Evolutionary conservation across 2,113 vertebrate genomes (phyloP).

Genomic region (Poeciliopsis occidentalis): DNA sequence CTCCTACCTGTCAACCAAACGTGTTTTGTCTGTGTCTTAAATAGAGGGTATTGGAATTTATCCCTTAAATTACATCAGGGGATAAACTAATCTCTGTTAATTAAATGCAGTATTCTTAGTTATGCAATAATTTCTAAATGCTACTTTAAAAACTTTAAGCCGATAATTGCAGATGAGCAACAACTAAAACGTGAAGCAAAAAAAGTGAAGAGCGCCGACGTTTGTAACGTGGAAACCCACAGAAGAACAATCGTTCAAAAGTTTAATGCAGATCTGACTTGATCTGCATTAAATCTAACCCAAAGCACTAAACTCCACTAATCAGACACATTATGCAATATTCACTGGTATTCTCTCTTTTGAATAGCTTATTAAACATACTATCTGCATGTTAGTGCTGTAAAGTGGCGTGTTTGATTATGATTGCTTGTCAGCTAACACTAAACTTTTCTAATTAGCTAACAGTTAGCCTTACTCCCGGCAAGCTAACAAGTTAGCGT

Average conservation of each 20-base stretch:
- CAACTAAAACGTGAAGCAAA: not conserved
- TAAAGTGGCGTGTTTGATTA: not conserved
- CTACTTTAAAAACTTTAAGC: not conserved
- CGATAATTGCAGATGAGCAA: not conserved
- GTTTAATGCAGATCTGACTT: not conserved
- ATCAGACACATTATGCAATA: not conserved
- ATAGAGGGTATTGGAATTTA: too few relatives aligned
- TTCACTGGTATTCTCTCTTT: not conserved
- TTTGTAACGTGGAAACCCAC: not conserved
- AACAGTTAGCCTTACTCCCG: constrained; percentile 7
- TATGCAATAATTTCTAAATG: not conserved
- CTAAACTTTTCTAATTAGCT: constrained; percentile 13
- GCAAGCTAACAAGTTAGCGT: constrained; percentile 18
- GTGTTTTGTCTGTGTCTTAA: too few relatives aligned
- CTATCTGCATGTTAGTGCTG: not conserved
- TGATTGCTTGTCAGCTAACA: not conserved
- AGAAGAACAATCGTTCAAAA: not conserved
- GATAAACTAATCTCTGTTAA: too few relatives aligned
- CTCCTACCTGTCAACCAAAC: too few relatives aligned
- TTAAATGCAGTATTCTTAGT: not conserved
- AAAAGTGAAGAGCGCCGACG: not conserved
- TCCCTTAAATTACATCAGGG: too few relatives aligned
- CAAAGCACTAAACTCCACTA: not conserved
- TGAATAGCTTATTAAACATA: not conserved
- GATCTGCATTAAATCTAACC: not conserved